Evolutionary conservation across 2,888 invertebrate species (phyloP), one percentile per base, ranked within the genome.

Genomic region (Silvanus unidentatus): DNA sequence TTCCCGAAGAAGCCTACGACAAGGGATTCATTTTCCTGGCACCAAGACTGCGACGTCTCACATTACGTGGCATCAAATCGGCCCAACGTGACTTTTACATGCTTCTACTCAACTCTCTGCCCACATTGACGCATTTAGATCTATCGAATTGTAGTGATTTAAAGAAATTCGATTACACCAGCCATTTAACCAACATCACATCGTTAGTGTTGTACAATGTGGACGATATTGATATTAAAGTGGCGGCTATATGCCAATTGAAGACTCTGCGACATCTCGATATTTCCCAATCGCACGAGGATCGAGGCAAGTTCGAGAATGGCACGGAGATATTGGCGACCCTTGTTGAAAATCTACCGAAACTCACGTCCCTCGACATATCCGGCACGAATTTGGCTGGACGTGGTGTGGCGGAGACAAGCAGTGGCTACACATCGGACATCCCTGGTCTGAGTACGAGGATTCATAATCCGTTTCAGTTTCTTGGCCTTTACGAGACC

Each of bases 341-440:
- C 55, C 73, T 98, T 29, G 82, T 95, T 9, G 76, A 77, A 40
- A 81, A 76, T 64, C 75, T 98, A 58, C 86, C 88, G 0, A 70
- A 80, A 40, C 73, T 98, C 47, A 80, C 80, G 34, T 89, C 89
- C 15, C 73, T 98, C 58, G 97, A 98, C 72, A 93, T 98, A 65
- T 94, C 96, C 2, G 95, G 95, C 10, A 97, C 97, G 12, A 96
- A 98, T 75, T 75, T 98, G 52, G 93, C 95, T 32, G 93, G 95
- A 10, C 81, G 82, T 42, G 90, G 90, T 38, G 84, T 86, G 16
- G 84, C 84, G 10, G 75, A 78, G 64, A 73, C 74, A 46, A 58
- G 65, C 1, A 70, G 71, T 53, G 72, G 62, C 42, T 62, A 53
- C 34, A 55, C 52, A n/a, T 80, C 86, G 53, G 88, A 94, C 68